Evolutionary conservation across 37 sponge, comb jelly and placozoan genomes (phyloP).

Genomic region (Diacarnus erythraeanus): DNA sequence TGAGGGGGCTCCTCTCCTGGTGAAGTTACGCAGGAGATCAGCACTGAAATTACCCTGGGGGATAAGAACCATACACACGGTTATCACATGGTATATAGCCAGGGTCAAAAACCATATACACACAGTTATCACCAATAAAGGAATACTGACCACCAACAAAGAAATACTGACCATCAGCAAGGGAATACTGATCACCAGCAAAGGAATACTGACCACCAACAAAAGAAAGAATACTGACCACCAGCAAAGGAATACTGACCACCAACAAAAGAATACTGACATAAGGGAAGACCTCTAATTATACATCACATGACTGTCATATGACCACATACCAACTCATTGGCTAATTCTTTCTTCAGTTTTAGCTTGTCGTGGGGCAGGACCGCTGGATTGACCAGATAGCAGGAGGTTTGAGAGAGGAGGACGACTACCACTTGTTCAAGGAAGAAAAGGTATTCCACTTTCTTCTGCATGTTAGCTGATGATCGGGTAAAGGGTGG

Average conservation of each 20-base stretch:
- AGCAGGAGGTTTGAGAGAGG: conserved; percentile 50
- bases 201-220: too few species aligned
- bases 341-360: conserved; percentile 68
- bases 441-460: conserved; percentile 45
- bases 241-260: too few species aligned
- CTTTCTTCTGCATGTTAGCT: conserved; percentile 15
- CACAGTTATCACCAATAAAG: too few species aligned
- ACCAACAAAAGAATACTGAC: neutral
- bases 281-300: neutral
- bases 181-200: too few species aligned
- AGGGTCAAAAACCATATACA: too few species aligned
- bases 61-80: too few species aligned
- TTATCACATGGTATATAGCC: too few species aligned
- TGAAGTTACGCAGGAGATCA: conserved; percentile 34
- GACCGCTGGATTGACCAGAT: conserved; percentile 30
- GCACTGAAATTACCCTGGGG: conserved; percentile 48
- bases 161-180: too few species aligned
- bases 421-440: conserved; percentile 54
- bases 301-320: conserved; percentile 32
- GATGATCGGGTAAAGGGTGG: conserved; percentile 1
- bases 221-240: too few species aligned
- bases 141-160: too few species aligned
- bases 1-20: conserved; percentile 51
- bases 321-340: conserved; percentile 55
- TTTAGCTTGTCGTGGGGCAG: conserved; percentile 40